These are phyloP conservation scores for Apodemus speciosus DNA, from an alignment of 2,113 vertebrate genomes.

Conservation along the genomic window DNA sequence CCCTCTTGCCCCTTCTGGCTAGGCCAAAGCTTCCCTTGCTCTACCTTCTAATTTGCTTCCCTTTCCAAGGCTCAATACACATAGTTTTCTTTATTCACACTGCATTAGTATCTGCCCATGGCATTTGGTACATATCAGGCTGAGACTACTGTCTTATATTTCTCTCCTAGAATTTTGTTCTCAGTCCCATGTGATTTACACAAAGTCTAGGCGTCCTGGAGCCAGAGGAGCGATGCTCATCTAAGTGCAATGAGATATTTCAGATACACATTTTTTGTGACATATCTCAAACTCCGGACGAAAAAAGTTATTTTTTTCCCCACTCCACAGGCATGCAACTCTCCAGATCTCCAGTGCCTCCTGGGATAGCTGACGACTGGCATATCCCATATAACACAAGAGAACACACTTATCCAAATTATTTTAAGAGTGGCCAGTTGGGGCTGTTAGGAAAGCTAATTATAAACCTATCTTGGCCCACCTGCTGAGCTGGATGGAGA, in stretches of 20 bases:
- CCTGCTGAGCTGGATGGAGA: constrained; percentile 41
- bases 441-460: constrained; percentile 55
- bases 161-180: background rate
- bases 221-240: background rate
- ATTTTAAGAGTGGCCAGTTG: constrained; percentile 44
- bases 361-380: background rate
- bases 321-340: background rate
- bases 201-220: background rate
- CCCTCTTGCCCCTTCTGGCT: background rate
- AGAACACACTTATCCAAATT: constrained; percentile 26
- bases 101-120: background rate
- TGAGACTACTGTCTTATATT: background rate
- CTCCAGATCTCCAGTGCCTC: background rate
- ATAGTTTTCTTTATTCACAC: background rate
- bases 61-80: background rate
- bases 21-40: background rate
- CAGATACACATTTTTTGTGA: background rate
- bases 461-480: background rate
- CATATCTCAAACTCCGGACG: constrained; percentile 31
- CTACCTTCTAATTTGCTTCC: background rate
- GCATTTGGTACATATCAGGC: background rate
- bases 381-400: background rate
- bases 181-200: background rate
- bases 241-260: background rate
- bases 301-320: background rate